phyloP scores from a whole-genome alignment of 2,113 vertebrate species.

The Lophura nycthemera region DNA sequence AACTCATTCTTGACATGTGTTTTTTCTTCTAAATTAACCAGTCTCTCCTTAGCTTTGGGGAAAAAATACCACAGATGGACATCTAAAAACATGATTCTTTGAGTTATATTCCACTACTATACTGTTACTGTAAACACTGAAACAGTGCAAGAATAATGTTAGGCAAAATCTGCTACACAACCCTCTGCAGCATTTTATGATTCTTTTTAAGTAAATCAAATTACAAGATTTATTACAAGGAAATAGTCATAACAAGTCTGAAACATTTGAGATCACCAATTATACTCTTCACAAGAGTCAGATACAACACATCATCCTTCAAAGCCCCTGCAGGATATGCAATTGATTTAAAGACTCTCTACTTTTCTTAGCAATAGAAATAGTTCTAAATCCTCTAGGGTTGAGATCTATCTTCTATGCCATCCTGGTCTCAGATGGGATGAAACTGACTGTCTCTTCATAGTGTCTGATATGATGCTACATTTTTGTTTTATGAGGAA shows the following conservation, averaged over 20 bases:
- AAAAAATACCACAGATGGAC: not conserved
- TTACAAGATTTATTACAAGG: constrained; percentile 45
- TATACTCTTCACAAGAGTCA: constrained; percentile 47
- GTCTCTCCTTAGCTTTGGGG: not conserved
- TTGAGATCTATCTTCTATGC: not conserved
- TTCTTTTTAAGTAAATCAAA: constrained; percentile 50
- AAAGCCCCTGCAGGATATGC: constrained; percentile 36
- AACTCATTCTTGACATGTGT: not conserved
- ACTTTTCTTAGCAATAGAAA: constrained; percentile 3
- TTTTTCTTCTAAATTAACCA: constrained; percentile 33
- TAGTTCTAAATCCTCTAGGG: not conserved
- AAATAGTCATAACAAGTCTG: constrained; percentile 52
- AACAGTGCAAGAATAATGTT: not conserved
- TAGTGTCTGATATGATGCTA: not conserved
- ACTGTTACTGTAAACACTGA: not conserved
- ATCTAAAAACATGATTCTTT: constrained; percentile 1
- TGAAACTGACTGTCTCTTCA: not conserved
- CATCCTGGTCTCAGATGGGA: not conserved
- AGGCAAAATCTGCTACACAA: constrained; percentile 1
- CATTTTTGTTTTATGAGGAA: not conserved
- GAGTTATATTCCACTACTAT: not conserved
- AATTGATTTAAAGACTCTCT: constrained; percentile 50
- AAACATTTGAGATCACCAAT: constrained; percentile 53
- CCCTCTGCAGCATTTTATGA: constrained; percentile 12
- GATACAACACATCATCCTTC: constrained; percentile 45